Evolutionary conservation across 2,888 invertebrate species (phyloP).

Genomic region (Drosophila quinaria): DNA sequence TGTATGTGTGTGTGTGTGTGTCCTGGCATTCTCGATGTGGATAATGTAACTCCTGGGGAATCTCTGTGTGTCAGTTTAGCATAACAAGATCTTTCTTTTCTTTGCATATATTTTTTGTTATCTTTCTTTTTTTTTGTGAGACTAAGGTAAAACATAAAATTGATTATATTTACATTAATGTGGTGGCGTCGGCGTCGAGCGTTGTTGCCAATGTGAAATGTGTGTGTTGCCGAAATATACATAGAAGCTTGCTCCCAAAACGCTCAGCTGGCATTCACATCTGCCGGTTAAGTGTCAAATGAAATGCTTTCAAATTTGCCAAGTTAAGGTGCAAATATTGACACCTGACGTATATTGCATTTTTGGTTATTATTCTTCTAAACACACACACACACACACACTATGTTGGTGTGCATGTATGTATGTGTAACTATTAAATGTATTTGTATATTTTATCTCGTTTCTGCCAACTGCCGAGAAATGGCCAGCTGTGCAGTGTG

Average conservation of each 20-base stretch:
- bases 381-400: slow-evolving; percentile 13
- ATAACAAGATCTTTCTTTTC: slow-evolving; percentile 80
- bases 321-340: slow-evolving; percentile 73
- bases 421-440: slow-evolving; percentile 26
- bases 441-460: slow-evolving; percentile 7
- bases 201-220: slow-evolving; percentile 72
- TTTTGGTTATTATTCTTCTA: slow-evolving; percentile 37
- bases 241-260: slow-evolving; percentile 34
- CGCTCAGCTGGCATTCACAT: slow-evolving; percentile 18
- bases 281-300: slow-evolving; percentile 57
- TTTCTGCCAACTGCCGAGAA: slow-evolving; percentile 20
- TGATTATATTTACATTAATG: slow-evolving; percentile 83
- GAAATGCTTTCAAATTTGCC: slow-evolving; percentile 74
- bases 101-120: slow-evolving; percentile 33
- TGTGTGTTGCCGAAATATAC: slow-evolving; percentile 46
- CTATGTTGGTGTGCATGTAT: not conserved
- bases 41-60: slow-evolving; percentile 84
- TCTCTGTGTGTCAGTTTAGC: slow-evolving; percentile 83
- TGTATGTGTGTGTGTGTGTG: slow-evolving; percentile 29
- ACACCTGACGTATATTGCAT: slow-evolving; percentile 71
- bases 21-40: slow-evolving; percentile 56
- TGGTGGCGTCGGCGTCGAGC: slow-evolving; percentile 77
- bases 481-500: slow-evolving; percentile 28
- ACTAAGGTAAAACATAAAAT: slow-evolving; percentile 80
- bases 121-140: slow-evolving; percentile 48